Evolutionary conservation across 2,113 vertebrate genomes (phyloP), one percentile per base, ranked within the genome.

Genomic region (Triplophysa dalaica): DNA sequence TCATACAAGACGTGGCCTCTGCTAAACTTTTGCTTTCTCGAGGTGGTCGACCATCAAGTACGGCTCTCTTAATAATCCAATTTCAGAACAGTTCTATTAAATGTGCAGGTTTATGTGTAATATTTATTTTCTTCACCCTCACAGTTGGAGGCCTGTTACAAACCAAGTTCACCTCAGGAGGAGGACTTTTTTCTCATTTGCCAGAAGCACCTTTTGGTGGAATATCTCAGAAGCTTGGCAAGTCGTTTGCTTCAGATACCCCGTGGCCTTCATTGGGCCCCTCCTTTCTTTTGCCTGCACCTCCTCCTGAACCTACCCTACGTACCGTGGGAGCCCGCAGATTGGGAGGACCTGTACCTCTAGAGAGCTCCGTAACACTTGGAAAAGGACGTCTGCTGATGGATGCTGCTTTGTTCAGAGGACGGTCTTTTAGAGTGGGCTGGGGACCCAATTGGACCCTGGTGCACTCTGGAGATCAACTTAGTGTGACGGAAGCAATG

Each of bases 391-490:
- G 86, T 43, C 86, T 97, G 1, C 77, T 98, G 61, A 96, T 98
- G 94, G 98, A 99, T 4, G 93, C 94, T 6, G 96, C 94, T 0
- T 90, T 99, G 13, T 98, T 96, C 76, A 91, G 91, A 82, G 95
- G 96, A 0, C 95, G 96, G 7, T 97, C 97, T 0, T 99, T 99
- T 82, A 89, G 96, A 0, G 94, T 98, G 0, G 96, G 98, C 0
- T 99, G 98, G 98, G 98, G 95, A 0, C 96, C 97, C 17, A 91
- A 94, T 83, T 97, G 96, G 96, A 94, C 87, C 0, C 89, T 99
- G 10, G 93, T 87, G 3, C 94, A 98, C 66, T 92, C 87, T 2
- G 98, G 97, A 0, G 87, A 94, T 1, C 85, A 9, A 1, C 19
- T 98, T 29, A 92, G 92, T 5, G 82, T 72, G 0, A 65, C 52